Evolutionary conservation across 2,113 vertebrate species (phyloP).

Genomic region (Suricata suricatta): DNA sequence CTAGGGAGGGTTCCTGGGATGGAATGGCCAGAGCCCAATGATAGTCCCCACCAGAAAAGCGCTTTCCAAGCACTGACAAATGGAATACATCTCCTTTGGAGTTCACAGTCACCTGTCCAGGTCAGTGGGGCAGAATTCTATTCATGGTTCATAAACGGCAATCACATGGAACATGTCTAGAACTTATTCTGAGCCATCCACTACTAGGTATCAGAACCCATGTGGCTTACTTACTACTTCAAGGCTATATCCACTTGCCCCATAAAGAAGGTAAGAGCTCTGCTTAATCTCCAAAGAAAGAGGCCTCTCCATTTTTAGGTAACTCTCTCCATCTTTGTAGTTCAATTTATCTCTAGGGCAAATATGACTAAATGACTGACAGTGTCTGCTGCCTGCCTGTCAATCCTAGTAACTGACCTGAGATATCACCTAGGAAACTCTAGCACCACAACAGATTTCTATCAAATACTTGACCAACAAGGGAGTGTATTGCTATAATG

Average conservation of each 20-base stretch:
- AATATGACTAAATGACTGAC: background rate
- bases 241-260: background rate
- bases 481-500: background rate
- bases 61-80: background rate
- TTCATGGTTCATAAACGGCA: background rate
- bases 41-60: background rate
- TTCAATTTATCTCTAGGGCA: background rate
- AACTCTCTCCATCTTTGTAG: background rate
- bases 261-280: background rate
- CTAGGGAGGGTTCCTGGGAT: background rate
- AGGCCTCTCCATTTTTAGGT: background rate
- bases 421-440: background rate
- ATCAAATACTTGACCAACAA: slow-evolving; percentile 1
- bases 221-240: background rate
- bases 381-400: background rate
- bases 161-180: background rate
- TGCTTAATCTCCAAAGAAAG: background rate
- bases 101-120: background rate
- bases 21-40: background rate
- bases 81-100: background rate
- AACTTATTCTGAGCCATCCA: background rate
- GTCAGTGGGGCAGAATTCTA: background rate
- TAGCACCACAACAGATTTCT: background rate
- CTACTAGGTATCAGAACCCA: background rate
- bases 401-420: background rate